A percentile compares a stretch with the other conserved stretches of the same genome.
phyloP scores from a whole-genome alignment of 2,797 vertebrate species.

The Clarias platycephalus region DNA sequence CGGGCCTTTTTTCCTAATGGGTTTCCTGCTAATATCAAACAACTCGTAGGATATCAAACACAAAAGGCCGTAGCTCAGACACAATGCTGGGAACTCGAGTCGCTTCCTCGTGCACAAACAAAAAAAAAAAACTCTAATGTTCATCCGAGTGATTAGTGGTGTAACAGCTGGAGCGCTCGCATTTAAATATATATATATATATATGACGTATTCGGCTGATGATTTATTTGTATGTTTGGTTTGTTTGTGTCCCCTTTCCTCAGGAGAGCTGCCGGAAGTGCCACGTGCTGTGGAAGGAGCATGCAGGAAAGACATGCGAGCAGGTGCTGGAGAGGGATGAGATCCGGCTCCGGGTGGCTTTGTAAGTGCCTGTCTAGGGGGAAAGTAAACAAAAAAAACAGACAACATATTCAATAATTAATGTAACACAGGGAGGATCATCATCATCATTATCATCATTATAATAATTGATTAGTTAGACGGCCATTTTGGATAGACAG shows the following conservation, averaged over 20 bases:
- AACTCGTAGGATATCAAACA: constrained; percentile 14
- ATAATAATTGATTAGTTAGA: constrained; percentile 11
- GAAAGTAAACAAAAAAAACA: background rate
- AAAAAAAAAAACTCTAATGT: constrained; percentile 18
- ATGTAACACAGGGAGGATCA: constrained; percentile 38
- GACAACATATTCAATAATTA: constrained; percentile 37
- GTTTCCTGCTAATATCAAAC: constrained; percentile 21
- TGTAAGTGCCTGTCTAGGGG: constrained; percentile 77
- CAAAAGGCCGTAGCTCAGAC: background rate
- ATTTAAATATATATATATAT: background rate
- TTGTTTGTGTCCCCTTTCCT: constrained; percentile 32
- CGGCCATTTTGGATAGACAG: background rate
- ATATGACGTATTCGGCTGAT: constrained; percentile 9
- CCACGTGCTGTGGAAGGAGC: constrained; percentile 94
- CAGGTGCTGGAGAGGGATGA: constrained; percentile 93
- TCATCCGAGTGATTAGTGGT: background rate
- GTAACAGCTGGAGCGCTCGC: constrained; percentile 23
- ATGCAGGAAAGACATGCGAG: constrained; percentile 91
- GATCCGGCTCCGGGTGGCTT: constrained; percentile 91
- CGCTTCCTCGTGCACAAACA: constrained; percentile 35
- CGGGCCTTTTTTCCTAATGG: constrained; percentile 17
- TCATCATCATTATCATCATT: constrained; percentile 38
- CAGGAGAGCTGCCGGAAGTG: constrained; percentile 96
- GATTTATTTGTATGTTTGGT: constrained; percentile 10
- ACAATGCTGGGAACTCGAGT: constrained; percentile 45